Percentiles rank a stretch among this genome's conserved stretches.
Conservation (phyloP, 2,113 vertebrate species). For the Rhabdomys dilectus region DNA sequence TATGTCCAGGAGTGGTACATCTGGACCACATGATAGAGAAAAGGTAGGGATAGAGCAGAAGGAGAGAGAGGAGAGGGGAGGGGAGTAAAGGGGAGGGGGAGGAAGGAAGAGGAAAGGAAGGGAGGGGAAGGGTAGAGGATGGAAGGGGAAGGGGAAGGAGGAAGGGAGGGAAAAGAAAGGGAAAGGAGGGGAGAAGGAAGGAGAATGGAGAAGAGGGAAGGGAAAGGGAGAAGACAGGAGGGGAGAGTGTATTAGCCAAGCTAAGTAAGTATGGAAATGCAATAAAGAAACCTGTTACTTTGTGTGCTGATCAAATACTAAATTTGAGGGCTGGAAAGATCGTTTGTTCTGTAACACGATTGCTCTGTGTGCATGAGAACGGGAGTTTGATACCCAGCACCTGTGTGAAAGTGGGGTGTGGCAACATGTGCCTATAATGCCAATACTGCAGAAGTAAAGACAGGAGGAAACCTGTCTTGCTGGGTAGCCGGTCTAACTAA, state of each 20-base stretch:
- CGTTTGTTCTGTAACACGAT: too few species aligned
- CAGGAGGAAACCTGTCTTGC: not conserved
- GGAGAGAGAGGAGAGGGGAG: not conserved
- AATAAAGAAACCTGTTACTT: not conserved
- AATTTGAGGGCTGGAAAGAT: not conserved
- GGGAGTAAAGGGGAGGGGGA: too few species aligned
- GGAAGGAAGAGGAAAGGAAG: rapidly evolving
- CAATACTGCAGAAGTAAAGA: not conserved
- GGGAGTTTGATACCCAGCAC: not conserved
- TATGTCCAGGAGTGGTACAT: not conserved
- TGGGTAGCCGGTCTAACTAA: not conserved
- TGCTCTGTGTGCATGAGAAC: not conserved
- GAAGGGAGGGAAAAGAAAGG: not conserved
- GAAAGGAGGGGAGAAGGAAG: not conserved
- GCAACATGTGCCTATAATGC: not conserved
- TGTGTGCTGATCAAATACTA: not conserved
- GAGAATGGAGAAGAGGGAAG: not conserved
- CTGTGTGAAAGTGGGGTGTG: not conserved
- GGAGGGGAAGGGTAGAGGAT: too few species aligned
- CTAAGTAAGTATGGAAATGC: not conserved
- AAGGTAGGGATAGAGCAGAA: not conserved
- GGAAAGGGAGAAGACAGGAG: not conserved
- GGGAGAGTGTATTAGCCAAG: not conserved
- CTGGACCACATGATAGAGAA: not conserved
- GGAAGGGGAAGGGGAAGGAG: rapidly evolving